phyloP scores from a whole-genome alignment of 2,797 vertebrate species.

The Dendrocincla tyrannina region DNA sequence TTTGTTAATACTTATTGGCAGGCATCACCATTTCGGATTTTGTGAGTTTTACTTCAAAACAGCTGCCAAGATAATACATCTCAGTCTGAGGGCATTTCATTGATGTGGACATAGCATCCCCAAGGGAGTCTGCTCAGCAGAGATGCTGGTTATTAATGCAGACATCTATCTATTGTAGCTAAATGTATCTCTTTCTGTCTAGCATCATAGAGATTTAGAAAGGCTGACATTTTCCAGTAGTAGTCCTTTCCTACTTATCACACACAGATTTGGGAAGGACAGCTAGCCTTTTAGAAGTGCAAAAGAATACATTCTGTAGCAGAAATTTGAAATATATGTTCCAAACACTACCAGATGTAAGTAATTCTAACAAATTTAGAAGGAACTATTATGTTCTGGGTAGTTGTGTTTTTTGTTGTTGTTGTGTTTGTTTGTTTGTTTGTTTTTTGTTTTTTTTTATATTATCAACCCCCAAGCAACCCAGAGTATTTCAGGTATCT shows the following conservation, averaged over 20 bases:
- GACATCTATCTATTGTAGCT: constrained; percentile 5
- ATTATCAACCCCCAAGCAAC: background rate
- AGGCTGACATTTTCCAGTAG: constrained; percentile 28
- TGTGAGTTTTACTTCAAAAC: constrained; percentile 13
- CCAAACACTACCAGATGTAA: background rate
- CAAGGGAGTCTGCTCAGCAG: constrained; percentile 16
- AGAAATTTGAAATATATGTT: constrained; percentile 36
- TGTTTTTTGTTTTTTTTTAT: background rate
- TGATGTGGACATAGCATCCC: constrained; percentile 25
- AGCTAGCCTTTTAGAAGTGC: constrained; percentile 29
- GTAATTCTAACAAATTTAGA: background rate
- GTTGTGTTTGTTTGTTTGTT: background rate
- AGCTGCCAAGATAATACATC: constrained; percentile 35
- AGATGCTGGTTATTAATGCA: constrained; percentile 37
- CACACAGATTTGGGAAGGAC: constrained; percentile 1
- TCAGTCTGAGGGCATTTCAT: constrained; percentile 22
- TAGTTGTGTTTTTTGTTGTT: no score
- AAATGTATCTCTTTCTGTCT: constrained; percentile 30
- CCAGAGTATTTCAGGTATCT: background rate
- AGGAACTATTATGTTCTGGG: background rate
- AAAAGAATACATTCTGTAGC: background rate
- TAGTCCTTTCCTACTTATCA: background rate
- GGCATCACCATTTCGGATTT: background rate
- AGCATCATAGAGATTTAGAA: background rate
- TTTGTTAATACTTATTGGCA: background rate